phyloP scores from a whole-genome alignment of 2,888 invertebrate species.

The Hylaea fasciaria region DNA sequence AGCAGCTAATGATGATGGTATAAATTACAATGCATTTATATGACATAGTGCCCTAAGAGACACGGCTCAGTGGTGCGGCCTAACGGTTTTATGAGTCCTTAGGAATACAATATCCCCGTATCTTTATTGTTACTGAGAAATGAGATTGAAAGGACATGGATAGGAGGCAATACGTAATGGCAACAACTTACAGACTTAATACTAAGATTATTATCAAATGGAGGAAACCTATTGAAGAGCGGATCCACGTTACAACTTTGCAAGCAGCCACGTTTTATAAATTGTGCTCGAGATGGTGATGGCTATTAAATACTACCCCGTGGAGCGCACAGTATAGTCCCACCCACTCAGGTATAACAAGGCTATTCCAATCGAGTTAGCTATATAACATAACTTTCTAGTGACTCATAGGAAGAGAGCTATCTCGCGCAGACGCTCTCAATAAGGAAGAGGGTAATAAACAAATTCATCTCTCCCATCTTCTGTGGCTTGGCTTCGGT shows the following conservation, averaged over 20 bases:
- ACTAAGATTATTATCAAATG: conserved; percentile 13
- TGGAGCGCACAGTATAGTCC: conserved; percentile 40
- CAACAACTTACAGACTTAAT: conserved; percentile 13
- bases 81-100: conserved; percentile 34
- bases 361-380: conserved; percentile 77
- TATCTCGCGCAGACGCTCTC: conserved; percentile 83
- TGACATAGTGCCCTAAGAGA: conserved; percentile 5
- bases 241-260: conserved; percentile 17
- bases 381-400: conserved; percentile 82
- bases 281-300: conserved; percentile 23
- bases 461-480: conserved; percentile 84
- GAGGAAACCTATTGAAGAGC: not conserved
- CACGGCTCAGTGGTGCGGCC: not conserved
- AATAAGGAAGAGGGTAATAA: conserved; percentile 85
- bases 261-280: conserved; percentile 16
- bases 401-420: conserved; percentile 85
- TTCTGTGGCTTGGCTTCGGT: conserved; percentile 79
- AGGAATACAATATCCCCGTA: conserved; percentile 47
- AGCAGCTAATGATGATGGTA: too few species aligned
- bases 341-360: conserved; percentile 47
- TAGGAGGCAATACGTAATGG: conserved; percentile 15
- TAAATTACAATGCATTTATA: conserved; percentile 49
- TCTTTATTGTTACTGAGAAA: conserved; percentile 29
- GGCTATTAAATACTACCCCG: conserved; percentile 40
- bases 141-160: conserved; percentile 13